Evolutionary conservation across 2,888 invertebrate species (phyloP).

Genomic region (Heliconius erato): DNA sequence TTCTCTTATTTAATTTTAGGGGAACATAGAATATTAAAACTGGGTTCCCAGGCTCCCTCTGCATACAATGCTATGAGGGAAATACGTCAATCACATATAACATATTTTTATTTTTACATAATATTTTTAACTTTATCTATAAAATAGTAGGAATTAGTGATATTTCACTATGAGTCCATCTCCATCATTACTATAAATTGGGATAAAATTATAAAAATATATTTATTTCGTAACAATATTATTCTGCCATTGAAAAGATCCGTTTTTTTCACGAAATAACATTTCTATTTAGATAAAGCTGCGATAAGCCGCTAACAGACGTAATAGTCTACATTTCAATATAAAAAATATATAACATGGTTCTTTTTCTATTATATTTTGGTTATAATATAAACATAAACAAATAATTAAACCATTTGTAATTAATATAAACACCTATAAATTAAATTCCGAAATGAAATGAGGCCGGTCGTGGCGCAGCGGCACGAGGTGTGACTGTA

Average conservation of each 20-base stretch:
- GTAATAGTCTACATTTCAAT: background rate
- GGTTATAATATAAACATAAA: background rate
- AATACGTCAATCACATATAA: background rate
- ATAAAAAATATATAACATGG: background rate
- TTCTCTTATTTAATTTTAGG: background rate
- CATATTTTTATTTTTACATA: background rate
- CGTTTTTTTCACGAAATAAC: background rate
- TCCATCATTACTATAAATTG: background rate
- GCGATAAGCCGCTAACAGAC: background rate
- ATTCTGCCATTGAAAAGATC: background rate
- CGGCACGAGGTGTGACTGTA: too few species aligned
- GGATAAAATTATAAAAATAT: background rate
- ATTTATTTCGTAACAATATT: background rate
- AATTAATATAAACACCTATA: background rate
- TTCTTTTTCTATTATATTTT: too few species aligned
- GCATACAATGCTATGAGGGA: background rate
- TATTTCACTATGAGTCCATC: background rate
- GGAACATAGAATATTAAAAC: background rate
- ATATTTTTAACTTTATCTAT: background rate
- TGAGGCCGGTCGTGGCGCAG: too few species aligned
- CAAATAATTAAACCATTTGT: background rate
- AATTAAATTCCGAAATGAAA: too few species aligned
- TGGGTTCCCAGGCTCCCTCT: background rate
- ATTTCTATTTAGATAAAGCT: constrained; percentile 15
- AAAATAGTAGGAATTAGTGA: background rate